Conservation (phyloP, 2,888 invertebrate species). For the Lagria hirta region DNA sequence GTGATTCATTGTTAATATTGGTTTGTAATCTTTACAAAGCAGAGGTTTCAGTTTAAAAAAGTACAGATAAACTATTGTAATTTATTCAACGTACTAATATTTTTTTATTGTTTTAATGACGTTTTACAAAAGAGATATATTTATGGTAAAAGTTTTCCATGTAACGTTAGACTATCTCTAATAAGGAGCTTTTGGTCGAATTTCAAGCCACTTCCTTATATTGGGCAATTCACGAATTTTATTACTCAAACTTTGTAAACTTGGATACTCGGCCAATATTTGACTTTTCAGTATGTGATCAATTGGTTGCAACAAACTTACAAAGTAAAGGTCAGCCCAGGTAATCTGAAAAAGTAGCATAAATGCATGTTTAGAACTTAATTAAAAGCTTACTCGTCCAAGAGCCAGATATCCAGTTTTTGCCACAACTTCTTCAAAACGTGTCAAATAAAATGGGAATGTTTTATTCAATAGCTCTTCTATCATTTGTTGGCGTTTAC, state of each 20-base stretch:
- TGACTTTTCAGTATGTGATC: conserved; percentile 32
- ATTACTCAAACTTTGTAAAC: conserved; percentile 27
- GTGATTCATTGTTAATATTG: too few species aligned
- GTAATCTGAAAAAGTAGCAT: conserved; percentile 51
- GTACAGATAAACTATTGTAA: too few species aligned
- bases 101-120: too few species aligned
- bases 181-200: conserved; percentile 32
- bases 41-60: too few species aligned
- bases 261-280: conserved; percentile 32
- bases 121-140: too few species aligned
- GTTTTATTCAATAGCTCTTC: conserved; percentile 54
- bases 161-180: too few species aligned
- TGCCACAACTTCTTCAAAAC: conserved; percentile 59
- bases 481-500: conserved; percentile 52
- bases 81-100: too few species aligned
- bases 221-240: conserved; percentile 32
- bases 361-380: neutral
- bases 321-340: conserved; percentile 67
- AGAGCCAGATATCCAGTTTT: conserved; percentile 60
- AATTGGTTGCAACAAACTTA: conserved; percentile 50
- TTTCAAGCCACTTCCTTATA: conserved; percentile 36
- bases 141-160: too few species aligned
- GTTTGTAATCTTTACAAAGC: too few species aligned
- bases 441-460: conserved; percentile 60
- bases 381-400: conserved; percentile 47